These are phyloP conservation scores for Turdus rufiventris DNA, from an alignment of 2,113 vertebrate species.

Conservation along the genomic window DNA sequence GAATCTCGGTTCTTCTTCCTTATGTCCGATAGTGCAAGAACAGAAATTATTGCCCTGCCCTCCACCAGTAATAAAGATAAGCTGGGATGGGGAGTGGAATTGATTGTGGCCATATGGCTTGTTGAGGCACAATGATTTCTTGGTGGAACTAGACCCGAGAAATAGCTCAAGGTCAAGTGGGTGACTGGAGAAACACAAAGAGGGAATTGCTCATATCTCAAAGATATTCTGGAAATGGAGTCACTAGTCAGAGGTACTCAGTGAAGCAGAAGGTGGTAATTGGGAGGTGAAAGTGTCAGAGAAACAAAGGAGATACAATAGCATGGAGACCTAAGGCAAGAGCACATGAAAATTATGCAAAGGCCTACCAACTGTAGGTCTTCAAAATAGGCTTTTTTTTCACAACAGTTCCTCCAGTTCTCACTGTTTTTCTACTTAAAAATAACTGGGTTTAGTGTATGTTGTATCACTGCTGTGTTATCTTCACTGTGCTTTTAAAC, in stretches of 20 bases:
- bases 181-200: conserved; percentile 37
- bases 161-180: conserved; percentile 53
- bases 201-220: conserved; percentile 46
- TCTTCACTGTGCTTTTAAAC: background rate
- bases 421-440: background rate
- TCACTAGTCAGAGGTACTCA: conserved; percentile 18
- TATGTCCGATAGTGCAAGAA: background rate
- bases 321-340: background rate
- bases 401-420: background rate
- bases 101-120: conserved; percentile 60
- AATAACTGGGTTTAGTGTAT: background rate
- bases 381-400: accelerated
- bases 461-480: background rate
- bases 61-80: conserved; percentile 63
- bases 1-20: conserved; percentile 28
- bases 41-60: conserved; percentile 43
- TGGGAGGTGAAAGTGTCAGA: conserved; percentile 27
- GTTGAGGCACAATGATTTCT: conserved; percentile 49
- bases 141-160: conserved; percentile 36
- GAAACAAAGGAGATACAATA: conserved; percentile 1
- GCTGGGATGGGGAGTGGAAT: conserved; percentile 38
- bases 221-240: conserved; percentile 48
- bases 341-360: background rate
- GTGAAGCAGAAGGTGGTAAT: conserved; percentile 36
- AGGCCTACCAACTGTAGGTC: background rate